phyloP scores from a whole-genome alignment of 2,113 vertebrate species.

The Chaenogobius annularis region DNA sequence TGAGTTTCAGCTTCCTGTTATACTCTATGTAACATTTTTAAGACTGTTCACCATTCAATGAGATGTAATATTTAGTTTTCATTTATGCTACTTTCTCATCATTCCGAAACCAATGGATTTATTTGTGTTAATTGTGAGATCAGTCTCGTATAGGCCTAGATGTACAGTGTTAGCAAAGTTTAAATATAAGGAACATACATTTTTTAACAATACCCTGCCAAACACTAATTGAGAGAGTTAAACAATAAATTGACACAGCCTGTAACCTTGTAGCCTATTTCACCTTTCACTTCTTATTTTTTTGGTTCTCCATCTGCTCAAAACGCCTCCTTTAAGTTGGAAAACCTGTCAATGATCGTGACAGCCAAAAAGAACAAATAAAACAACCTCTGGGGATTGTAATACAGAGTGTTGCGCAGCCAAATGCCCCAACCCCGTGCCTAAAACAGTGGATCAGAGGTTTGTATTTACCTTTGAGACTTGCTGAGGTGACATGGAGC shows the following conservation, averaged over 20 bases:
- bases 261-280: not conserved
- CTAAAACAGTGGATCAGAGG: not conserved
- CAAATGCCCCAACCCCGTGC: not conserved
- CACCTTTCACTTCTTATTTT: slow-evolving; percentile 5
- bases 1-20: too few species aligned
- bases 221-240: not conserved
- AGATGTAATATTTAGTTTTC: too few species aligned
- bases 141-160: too few species aligned
- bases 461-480: slow-evolving; percentile 55
- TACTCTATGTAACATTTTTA: too few species aligned
- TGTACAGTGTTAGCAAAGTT: too few species aligned
- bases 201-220: not conserved
- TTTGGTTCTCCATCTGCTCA: not conserved
- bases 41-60: too few species aligned
- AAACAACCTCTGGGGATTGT: not conserved
- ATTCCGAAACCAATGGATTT: not conserved
- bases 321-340: not conserved
- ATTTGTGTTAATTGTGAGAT: not conserved
- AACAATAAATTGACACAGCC: slow-evolving; percentile 20
- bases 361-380: not conserved
- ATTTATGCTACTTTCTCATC: too few species aligned
- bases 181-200: too few species aligned
- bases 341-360: not conserved
- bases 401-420: too few species aligned
- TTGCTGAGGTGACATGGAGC: slow-evolving; percentile 29